Conservation (phyloP, 2,888 invertebrate genomes). For the Drosophila monieri region DNA sequence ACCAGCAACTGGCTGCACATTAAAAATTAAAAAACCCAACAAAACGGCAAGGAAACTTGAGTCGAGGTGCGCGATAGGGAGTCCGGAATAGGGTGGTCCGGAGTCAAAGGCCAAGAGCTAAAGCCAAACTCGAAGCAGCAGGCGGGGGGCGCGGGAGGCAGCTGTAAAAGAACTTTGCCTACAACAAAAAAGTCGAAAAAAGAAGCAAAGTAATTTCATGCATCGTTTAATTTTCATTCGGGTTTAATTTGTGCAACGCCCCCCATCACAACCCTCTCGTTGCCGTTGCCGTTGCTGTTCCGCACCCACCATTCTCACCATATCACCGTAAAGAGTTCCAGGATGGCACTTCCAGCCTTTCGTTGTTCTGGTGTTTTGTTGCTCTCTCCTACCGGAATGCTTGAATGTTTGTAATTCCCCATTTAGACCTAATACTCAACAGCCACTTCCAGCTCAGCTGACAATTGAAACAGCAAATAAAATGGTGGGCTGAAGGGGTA, state of each 20-base stretch:
- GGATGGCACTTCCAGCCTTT: constrained; percentile 37
- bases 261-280: constrained; percentile 16
- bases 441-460: constrained; percentile 71
- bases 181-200: constrained; percentile 39
- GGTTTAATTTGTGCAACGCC: constrained; percentile 80
- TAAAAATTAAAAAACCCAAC: constrained; percentile 77
- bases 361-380: constrained; percentile 24
- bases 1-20: constrained; percentile 72
- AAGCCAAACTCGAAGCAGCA: constrained; percentile 54
- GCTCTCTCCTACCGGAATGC: constrained; percentile 15
- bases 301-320: constrained; percentile 47
- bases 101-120: constrained; percentile 53
- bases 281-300: neutral
- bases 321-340: constrained; percentile 57
- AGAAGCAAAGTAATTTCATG: constrained; percentile 81
- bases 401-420: constrained; percentile 68
- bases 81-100: constrained; percentile 1
- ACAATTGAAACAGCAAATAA: constrained; percentile 76
- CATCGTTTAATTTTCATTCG: constrained; percentile 82
- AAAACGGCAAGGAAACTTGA: constrained; percentile 26
- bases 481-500: constrained; percentile 50
- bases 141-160: constrained; percentile 1
- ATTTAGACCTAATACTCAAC: constrained; percentile 77
- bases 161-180: constrained; percentile 39
- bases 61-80: neutral